phyloP scores from a whole-genome alignment of 2,797 vertebrate species.

The Melopsittacus undulatus region DNA sequence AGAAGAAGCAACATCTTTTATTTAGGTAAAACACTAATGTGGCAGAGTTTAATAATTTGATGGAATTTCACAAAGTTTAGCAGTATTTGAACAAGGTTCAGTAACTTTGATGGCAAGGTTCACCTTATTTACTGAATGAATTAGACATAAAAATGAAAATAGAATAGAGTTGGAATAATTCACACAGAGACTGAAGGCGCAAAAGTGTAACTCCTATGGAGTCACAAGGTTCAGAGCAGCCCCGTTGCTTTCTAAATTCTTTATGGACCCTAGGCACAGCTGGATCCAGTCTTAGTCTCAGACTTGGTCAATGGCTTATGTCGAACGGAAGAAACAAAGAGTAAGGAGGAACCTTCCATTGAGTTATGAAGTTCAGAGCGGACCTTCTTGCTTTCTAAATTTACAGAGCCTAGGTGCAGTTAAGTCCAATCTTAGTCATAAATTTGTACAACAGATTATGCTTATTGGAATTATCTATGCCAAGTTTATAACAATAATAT shows the following conservation, averaged over 20 bases:
- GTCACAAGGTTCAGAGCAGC: not conserved
- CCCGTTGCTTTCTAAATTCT: not conserved
- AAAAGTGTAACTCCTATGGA: not conserved
- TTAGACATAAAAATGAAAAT: not conserved
- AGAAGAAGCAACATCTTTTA: not conserved
- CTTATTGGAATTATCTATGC: not conserved
- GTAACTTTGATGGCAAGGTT: not conserved
- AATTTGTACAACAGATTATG: not conserved
- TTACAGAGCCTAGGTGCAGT: not conserved
- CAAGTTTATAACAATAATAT: not conserved
- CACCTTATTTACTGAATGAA: not conserved
- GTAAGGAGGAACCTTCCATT: not conserved
- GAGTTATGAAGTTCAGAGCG: not conserved
- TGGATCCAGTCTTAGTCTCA: not conserved
- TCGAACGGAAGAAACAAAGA: not conserved
- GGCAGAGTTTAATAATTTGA: not conserved
- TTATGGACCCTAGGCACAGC: not conserved
- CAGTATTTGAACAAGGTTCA: not conserved
- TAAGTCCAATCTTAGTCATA: not conserved
- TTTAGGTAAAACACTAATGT: not conserved
- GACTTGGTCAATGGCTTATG: not conserved
- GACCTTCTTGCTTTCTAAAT: not conserved
- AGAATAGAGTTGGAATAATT: not conserved
- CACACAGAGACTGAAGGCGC: not conserved
- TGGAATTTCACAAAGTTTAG: not conserved